Conservation (phyloP, 2,888 invertebrate genomes). For the Aleiodes alternator region DNA sequence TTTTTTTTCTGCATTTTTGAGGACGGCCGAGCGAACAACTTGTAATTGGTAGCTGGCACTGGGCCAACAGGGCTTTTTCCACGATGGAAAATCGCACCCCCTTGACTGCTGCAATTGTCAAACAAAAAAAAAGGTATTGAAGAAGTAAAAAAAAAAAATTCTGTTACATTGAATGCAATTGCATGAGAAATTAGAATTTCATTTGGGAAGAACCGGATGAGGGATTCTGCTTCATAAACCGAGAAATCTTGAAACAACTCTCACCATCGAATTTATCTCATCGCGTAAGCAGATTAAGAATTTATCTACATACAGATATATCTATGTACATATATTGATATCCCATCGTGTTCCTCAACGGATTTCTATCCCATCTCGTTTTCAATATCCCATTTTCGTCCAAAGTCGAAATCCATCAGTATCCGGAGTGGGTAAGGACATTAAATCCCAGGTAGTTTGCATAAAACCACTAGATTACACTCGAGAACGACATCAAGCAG, state of each 20-base stretch:
- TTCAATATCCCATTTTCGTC: conserved; percentile 47
- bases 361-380: conserved; percentile 51
- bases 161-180: too few species aligned
- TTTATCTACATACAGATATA: conserved; percentile 4
- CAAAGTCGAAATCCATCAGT: conserved; percentile 31
- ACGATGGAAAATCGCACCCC: conserved; percentile 48
- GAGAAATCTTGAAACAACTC: not conserved
- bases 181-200: too few species aligned
- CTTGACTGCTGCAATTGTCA: not conserved
- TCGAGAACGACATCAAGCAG: conserved; percentile 7
- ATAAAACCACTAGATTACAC: conserved; percentile 41
- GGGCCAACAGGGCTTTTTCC: conserved; percentile 52
- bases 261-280: conserved; percentile 57
- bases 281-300: conserved; percentile 57
- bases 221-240: not conserved
- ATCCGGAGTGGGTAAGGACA: conserved; percentile 37
- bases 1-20: conserved; percentile 40
- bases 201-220: too few species aligned
- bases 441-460: conserved; percentile 47
- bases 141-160: not conserved
- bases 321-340: conserved; percentile 9
- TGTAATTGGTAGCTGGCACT: conserved; percentile 55
- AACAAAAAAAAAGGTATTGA: not conserved
- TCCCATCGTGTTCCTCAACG: conserved; percentile 29
- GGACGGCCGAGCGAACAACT: conserved; percentile 47